phyloP scores from a whole-genome alignment of 1,140 invertebrate species.

The Nylanderia fulva region DNA sequence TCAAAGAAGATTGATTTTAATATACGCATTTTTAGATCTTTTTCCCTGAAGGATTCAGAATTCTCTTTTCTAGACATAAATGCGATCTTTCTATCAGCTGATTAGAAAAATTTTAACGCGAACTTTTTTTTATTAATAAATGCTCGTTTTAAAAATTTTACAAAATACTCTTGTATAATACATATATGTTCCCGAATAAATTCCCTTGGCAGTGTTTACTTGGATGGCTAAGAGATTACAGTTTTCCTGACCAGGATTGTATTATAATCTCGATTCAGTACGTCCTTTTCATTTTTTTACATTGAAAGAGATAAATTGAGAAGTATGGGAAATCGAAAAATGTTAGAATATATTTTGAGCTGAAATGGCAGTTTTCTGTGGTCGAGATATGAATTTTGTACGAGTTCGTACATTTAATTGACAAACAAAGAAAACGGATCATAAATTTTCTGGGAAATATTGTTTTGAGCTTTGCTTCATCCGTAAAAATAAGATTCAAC shows the following conservation, averaged over 20 bases:
- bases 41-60: not conserved
- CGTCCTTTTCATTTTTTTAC: not conserved
- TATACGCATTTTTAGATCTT: not conserved
- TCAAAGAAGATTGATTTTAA: slow-evolving; percentile 1
- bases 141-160: not conserved
- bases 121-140: not conserved
- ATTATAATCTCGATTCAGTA: not conserved
- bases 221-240: not conserved
- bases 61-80: not conserved
- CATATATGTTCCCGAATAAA: not conserved
- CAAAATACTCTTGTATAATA: not conserved
- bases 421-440: slow-evolving; percentile 6
- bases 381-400: slow-evolving; percentile 31
- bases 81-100: not conserved
- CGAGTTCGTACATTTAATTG: slow-evolving; percentile 26
- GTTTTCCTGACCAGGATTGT: not conserved
- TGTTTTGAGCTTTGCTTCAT: slow-evolving; percentile 40
- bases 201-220: not conserved
- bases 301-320: not conserved
- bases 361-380: not conserved
- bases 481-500: slow-evolving; percentile 32
- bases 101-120: not conserved
- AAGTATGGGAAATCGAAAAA: not conserved
- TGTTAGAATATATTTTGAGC: not conserved
- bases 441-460: slow-evolving; percentile 31